phyloP scores from a whole-genome alignment of 2,888 invertebrate species.

The Lypha dubia region DNA sequence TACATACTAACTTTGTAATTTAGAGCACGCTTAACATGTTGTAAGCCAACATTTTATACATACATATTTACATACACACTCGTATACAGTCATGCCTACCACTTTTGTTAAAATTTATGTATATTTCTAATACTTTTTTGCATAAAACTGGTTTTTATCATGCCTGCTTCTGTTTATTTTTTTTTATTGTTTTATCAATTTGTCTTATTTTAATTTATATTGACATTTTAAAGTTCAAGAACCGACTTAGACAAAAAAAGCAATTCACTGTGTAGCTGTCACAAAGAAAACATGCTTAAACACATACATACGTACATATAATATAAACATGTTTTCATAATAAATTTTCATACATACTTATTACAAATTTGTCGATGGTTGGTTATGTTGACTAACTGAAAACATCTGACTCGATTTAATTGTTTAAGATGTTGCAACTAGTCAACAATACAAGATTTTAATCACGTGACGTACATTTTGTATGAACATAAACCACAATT shows the following conservation, averaged over 20 bases:
- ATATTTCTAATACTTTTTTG: constrained; percentile 3
- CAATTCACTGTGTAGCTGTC: neutral
- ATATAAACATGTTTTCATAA: neutral
- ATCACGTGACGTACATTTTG: constrained; percentile 53
- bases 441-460: constrained; percentile 29
- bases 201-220: constrained; percentile 36
- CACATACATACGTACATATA: neutral
- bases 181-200: constrained; percentile 10
- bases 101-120: neutral
- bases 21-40: neutral
- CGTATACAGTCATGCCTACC: constrained; percentile 20
- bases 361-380: neutral
- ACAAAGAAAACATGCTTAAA: neutral
- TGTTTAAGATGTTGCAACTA: constrained; percentile 19
- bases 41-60: neutral
- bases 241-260: constrained; percentile 41
- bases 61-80: too few relatives aligned
- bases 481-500: constrained; percentile 8
- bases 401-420: neutral
- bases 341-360: neutral
- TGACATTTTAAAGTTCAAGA: constrained; percentile 62
- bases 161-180: neutral
- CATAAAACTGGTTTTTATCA: constrained; percentile 34
- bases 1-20: neutral
- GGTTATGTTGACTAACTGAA: constrained; percentile 37